These are phyloP conservation scores for Lasioglossum leucozonium DNA, from an alignment of 2,888 invertebrate genomes.

Conservation along the genomic window DNA sequence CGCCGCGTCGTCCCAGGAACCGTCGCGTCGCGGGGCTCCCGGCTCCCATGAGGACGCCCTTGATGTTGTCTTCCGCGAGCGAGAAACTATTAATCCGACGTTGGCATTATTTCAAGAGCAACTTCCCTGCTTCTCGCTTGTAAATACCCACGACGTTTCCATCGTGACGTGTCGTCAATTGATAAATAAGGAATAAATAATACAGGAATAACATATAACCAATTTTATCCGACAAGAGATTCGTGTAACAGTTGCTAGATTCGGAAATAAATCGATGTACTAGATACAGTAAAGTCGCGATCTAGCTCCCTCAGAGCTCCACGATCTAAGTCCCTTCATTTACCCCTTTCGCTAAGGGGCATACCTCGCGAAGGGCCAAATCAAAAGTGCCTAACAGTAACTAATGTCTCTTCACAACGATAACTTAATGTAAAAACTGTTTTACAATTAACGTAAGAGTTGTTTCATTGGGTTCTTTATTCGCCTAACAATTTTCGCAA, in stretches of 20 bases:
- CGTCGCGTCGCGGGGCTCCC: constrained; percentile 8
- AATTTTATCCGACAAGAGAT: not conserved
- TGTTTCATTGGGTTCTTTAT: constrained; percentile 66
- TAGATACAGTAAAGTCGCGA: too few relatives aligned
- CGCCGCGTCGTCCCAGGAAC: not conserved
- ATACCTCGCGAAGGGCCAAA: too few relatives aligned
- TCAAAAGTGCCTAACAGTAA: not conserved
- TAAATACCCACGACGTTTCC: constrained; percentile 31
- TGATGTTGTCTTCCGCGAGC: constrained; percentile 47
- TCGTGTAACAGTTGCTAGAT: too few relatives aligned
- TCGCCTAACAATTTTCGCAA: constrained; percentile 41
- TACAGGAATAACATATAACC: too few relatives aligned
- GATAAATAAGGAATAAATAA: not conserved
- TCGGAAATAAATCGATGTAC: too few relatives aligned
- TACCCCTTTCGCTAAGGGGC: too few relatives aligned
- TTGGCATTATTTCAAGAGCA: constrained; percentile 67
- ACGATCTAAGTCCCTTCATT: too few relatives aligned
- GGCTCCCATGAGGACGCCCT: constrained; percentile 46
- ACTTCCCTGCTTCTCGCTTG: constrained; percentile 35
- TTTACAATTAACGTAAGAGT: not conserved
- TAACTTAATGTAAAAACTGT: not conserved
- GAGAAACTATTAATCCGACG: constrained; percentile 58
- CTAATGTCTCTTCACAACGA: not conserved
- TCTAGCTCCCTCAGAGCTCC: too few relatives aligned
- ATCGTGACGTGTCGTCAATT: not conserved